Conservation (phyloP, 1,140 invertebrate species). For the Gerris buenoi region DNA sequence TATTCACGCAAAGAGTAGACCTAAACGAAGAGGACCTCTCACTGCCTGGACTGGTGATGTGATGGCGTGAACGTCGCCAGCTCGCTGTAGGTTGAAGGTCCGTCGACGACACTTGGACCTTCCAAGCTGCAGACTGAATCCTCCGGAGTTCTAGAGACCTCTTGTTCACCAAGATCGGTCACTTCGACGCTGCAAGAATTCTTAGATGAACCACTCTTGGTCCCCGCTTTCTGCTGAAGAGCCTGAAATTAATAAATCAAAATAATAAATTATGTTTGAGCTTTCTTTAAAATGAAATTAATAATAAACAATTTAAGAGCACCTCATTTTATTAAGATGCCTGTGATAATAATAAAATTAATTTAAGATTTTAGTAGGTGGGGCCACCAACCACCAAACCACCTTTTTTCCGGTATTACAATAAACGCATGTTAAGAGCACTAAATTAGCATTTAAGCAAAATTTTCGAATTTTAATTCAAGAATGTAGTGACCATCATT, state of each 20-base stretch:
- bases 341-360: background rate
- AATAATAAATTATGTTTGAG: background rate
- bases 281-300: background rate
- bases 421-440: too few species aligned
- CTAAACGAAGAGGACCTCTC: too few species aligned
- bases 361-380: background rate
- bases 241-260: constrained; percentile 28
- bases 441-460: too few species aligned
- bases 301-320: background rate
- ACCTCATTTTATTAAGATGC: too few species aligned
- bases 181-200: constrained; percentile 25
- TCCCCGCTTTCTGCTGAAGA: constrained; percentile 41
- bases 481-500: too few species aligned
- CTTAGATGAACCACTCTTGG: constrained; percentile 28
- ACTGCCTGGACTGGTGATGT: too few species aligned
- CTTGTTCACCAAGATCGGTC: constrained; percentile 44
- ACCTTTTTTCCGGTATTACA: too few species aligned
- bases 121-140: constrained; percentile 61
- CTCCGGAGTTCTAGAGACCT: constrained; percentile 43
- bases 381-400: too few species aligned
- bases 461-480: too few species aligned
- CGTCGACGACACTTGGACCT: constrained; percentile 36
- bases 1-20: too few species aligned
- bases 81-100: too few species aligned
- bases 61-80: too few species aligned